phyloP scores from a whole-genome alignment of 35 echinoderm and acorn worm genomes.

The Hemicentrotus pulcherrimus region DNA sequence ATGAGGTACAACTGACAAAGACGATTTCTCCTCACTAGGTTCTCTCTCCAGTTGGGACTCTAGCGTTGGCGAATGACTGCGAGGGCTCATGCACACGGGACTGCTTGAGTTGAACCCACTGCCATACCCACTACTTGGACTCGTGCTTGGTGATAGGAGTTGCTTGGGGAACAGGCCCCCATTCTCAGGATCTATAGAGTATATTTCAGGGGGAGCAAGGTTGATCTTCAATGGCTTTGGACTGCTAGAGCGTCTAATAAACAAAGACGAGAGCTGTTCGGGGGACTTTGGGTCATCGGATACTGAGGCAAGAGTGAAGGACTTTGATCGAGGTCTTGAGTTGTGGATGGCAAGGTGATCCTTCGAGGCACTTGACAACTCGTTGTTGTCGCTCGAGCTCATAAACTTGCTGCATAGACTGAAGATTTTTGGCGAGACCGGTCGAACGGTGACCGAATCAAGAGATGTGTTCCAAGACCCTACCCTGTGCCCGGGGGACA shows the following conservation, averaged over 20 bases:
- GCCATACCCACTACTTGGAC: slow-evolving; percentile 88
- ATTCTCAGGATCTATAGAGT: slow-evolving; percentile 34
- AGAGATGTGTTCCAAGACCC: slow-evolving; percentile 25
- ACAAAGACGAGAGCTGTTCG: slow-evolving; percentile 55
- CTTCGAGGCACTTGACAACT: slow-evolving; percentile 19
- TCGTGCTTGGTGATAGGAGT: slow-evolving; percentile 64
- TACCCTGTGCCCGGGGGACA: not conserved
- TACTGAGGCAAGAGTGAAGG: slow-evolving; percentile 55
- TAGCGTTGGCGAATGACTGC: slow-evolving; percentile 69
- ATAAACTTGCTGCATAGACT: slow-evolving; percentile 80
- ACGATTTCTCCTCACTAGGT: slow-evolving; percentile 55
- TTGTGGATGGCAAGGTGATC: slow-evolving; percentile 39
- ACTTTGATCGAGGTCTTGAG: slow-evolving; percentile 55
- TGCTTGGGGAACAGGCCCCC: slow-evolving; percentile 39
- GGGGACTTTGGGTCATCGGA: slow-evolving; percentile 45
- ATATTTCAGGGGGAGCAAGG: slow-evolving; percentile 29
- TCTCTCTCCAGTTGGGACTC: slow-evolving; percentile 25
- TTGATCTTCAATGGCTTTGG: slow-evolving; percentile 55
- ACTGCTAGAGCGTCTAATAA: slow-evolving; percentile 62
- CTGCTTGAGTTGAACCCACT: slow-evolving; percentile 88
- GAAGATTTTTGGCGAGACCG: slow-evolving; percentile 78
- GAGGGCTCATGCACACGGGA: slow-evolving; percentile 75
- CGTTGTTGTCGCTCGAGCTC: not conserved
- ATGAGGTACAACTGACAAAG: slow-evolving; percentile 49
- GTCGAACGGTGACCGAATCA: slow-evolving; percentile 63